Conservation (phyloP, 2,113 vertebrate genomes). For the Solea senegalensis region DNA sequence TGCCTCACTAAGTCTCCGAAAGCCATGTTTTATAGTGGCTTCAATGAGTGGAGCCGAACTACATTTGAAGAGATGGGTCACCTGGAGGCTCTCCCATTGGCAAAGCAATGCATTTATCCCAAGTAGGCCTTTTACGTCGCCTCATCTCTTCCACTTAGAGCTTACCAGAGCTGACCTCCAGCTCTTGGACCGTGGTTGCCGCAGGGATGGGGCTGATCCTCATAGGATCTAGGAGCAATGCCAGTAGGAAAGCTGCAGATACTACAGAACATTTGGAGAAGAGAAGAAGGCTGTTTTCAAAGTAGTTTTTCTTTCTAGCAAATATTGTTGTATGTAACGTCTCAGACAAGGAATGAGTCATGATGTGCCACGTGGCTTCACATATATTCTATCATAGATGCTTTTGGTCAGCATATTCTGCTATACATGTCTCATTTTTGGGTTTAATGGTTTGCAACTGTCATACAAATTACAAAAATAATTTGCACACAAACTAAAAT, state of each 20-base stretch:
- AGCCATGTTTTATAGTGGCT: not conserved
- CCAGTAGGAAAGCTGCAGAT: constrained; percentile 42
- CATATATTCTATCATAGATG: not conserved
- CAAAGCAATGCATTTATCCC: constrained; percentile 39
- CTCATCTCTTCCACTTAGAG: constrained; percentile 50
- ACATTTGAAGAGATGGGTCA: constrained; percentile 31
- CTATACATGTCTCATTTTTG: no score
- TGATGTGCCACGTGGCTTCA: not conserved
- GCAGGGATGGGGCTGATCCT: constrained; percentile 39
- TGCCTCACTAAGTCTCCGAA: not conserved
- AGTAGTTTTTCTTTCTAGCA: constrained; percentile 21
- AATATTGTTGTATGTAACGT: constrained; percentile 4
- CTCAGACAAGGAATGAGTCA: constrained; percentile 8
- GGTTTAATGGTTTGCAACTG: no score
- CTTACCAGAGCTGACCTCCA: constrained; percentile 44
- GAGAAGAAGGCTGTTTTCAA: not conserved
- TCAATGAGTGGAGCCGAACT: constrained; percentile 21
- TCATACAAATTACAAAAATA: no score
- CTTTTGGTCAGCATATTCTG: no score
- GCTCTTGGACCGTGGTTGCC: constrained; percentile 28
- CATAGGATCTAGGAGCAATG: constrained; percentile 57
- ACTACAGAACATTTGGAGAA: constrained; percentile 29
- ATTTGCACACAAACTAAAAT: no score
- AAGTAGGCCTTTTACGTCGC: constrained; percentile 42
- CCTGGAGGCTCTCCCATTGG: constrained; percentile 3